These are phyloP conservation scores for Phymastichus coffea DNA, from an alignment of 1,140 invertebrate genomes.

Conservation along the genomic window DNA sequence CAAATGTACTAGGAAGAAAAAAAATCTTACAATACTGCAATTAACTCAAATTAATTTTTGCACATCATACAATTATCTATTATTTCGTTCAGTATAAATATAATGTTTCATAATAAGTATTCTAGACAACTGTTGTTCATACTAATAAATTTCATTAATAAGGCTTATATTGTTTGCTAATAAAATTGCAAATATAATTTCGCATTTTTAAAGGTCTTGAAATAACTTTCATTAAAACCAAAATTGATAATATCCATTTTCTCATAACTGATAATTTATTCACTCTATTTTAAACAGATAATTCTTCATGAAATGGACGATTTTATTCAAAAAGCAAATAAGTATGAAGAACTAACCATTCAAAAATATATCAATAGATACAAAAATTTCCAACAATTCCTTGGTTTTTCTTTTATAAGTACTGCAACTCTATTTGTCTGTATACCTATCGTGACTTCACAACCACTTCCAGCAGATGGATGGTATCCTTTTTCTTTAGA, in stretches of 20 bases:
- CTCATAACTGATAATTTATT: too few relatives aligned
- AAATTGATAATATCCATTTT: background rate
- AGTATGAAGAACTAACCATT: slow-evolving; percentile 11
- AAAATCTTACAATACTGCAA: too few relatives aligned
- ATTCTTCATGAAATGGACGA: slow-evolving; percentile 26
- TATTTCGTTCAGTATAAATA: too few relatives aligned
- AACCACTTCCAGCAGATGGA: slow-evolving; percentile 27
- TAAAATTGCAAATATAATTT: background rate
- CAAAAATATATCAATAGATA: slow-evolving; percentile 36
- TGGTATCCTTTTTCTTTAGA: slow-evolving; percentile 39
- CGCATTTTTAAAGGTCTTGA: too few relatives aligned
- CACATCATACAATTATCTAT: too few relatives aligned
- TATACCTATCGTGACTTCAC: background rate
- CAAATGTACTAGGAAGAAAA: too few relatives aligned
- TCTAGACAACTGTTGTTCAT: too few relatives aligned
- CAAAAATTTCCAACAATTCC: slow-evolving; percentile 7
- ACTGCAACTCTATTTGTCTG: slow-evolving; percentile 15
- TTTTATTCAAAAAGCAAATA: slow-evolving; percentile 10
- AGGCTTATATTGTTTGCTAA: too few relatives aligned
- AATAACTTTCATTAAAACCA: too few relatives aligned
- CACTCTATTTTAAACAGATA: slow-evolving; percentile 19
- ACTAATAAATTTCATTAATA: too few relatives aligned
- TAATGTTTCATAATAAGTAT: too few relatives aligned
- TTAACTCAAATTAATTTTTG: too few relatives aligned
- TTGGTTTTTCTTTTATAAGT: background rate